These are phyloP conservation scores for Equus przewalskii DNA, from an alignment of 2,113 vertebrate species.

Conservation along the genomic window DNA sequence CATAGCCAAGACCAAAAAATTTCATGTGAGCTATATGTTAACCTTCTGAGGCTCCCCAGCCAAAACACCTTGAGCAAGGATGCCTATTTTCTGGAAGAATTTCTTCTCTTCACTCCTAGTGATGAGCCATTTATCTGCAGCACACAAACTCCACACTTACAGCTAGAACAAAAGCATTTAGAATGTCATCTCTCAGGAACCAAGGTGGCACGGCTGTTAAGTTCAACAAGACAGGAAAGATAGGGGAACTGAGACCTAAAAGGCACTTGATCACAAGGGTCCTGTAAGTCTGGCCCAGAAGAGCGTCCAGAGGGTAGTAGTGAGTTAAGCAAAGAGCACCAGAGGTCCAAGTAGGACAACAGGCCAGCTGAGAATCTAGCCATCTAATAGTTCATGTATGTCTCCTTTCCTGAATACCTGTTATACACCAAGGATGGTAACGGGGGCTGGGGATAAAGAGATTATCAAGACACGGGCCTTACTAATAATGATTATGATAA, in stretches of 20 bases:
- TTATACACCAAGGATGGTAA: background rate
- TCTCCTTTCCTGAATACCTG: conserved; percentile 10
- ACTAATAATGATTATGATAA: background rate
- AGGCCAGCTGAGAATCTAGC: background rate
- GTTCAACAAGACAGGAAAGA: conserved; percentile 7
- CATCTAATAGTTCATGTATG: background rate
- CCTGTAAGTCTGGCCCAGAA: background rate
- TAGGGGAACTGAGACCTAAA: background rate
- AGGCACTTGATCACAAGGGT: background rate
- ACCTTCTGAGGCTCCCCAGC: conserved; percentile 20
- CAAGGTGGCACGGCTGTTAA: background rate
- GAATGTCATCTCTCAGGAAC: background rate
- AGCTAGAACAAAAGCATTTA: conserved; percentile 49
- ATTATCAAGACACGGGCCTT: background rate
- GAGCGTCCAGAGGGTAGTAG: background rate
- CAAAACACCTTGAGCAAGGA: background rate
- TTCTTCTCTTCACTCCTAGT: background rate
- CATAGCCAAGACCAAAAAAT: background rate
- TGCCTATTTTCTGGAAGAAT: background rate
- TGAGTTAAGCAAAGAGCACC: background rate
- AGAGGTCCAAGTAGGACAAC: background rate
- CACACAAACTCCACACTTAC: background rate
- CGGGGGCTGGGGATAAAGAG: background rate
- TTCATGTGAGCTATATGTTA: background rate
- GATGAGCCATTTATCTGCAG: background rate